Percentiles rank a stretch among this genome's conserved stretches.
Evolutionary conservation across 1,140 invertebrate species (phyloP).

Genomic region (Drosophila suzukii): DNA sequence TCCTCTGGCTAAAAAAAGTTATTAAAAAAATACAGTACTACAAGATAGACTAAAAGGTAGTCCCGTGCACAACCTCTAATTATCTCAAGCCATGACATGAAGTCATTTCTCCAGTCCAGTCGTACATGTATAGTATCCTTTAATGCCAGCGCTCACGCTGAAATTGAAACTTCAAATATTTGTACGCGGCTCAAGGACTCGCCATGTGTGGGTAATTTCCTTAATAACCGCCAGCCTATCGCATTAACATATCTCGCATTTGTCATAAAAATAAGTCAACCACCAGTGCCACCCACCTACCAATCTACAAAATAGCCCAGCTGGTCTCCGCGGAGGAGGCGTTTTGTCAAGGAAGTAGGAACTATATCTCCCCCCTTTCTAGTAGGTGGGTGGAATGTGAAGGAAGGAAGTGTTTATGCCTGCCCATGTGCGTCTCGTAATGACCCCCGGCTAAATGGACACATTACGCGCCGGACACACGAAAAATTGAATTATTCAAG

Average conservation of each 20-base stretch:
- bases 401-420: conserved; percentile 71
- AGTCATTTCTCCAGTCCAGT: conserved; percentile 63
- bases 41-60: conserved; percentile 43
- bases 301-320: conserved; percentile 24
- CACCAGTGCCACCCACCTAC: conserved; percentile 20
- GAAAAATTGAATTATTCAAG: conserved; percentile 77
- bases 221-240: conserved; percentile 77
- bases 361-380: neutral
- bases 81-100: conserved; percentile 81
- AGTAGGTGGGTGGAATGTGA: conserved; percentile 17
- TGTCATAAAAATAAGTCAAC: conserved; percentile 77
- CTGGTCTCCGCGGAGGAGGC: conserved; percentile 38
- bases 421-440: conserved; percentile 69
- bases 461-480: conserved; percentile 66
- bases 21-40: neutral
- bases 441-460: conserved; percentile 72
- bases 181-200: conserved; percentile 60
- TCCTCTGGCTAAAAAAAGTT: conserved; percentile 1
- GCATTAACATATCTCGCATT: conserved; percentile 82
- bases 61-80: conserved; percentile 69
- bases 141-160: conserved; percentile 53
- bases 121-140: conserved; percentile 54
- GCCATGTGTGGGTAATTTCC: conserved; percentile 70
- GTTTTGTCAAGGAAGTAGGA: conserved; percentile 72
- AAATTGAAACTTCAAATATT: conserved; percentile 82